Conservation (phyloP, 2,797 vertebrate genomes). For the Masticophis lateralis region DNA sequence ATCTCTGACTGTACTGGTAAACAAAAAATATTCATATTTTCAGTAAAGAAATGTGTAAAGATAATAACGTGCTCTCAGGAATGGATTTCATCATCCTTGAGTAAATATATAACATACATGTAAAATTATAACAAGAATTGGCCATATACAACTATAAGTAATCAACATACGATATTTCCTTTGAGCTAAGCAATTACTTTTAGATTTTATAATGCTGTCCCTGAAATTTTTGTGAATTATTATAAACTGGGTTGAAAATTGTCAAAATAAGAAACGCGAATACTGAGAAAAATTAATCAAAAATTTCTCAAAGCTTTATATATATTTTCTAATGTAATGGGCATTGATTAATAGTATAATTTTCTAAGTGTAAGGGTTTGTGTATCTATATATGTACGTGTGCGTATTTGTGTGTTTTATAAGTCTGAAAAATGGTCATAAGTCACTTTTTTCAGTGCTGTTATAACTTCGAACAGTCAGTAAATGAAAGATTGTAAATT, state of each 20-base stretch:
- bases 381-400: neutral
- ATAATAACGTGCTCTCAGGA: neutral
- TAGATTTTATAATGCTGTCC: neutral
- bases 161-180: neutral
- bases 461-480: neutral
- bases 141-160: neutral
- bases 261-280: neutral
- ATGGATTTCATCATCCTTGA: neutral
- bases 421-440: neutral
- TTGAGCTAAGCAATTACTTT: neutral
- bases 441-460: neutral
- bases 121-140: neutral
- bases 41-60: neutral
- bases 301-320: neutral
- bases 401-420: neutral
- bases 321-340: neutral
- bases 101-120: neutral
- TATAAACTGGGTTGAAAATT: neutral
- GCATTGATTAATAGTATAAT: neutral
- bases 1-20: slow-evolving; percentile 40
- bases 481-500: neutral
- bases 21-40: neutral
- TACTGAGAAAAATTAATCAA: neutral
- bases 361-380: neutral
- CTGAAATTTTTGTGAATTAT: neutral